Conservation (phyloP, 2,113 vertebrate species). For the Dermatemys mawii region DNA sequence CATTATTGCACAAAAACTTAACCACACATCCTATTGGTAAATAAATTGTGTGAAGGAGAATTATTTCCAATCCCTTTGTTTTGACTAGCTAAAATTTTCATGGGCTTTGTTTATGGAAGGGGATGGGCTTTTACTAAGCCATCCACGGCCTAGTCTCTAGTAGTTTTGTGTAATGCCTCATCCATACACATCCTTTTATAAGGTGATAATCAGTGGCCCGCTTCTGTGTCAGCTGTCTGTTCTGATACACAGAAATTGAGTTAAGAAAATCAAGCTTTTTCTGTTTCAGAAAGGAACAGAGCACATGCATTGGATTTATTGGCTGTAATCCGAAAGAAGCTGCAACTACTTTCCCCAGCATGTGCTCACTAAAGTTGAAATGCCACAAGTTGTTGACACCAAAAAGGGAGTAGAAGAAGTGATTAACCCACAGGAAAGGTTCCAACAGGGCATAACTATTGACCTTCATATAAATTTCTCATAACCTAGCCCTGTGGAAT, state of each 20-base stretch:
- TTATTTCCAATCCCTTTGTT: not conserved
- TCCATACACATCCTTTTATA: not conserved
- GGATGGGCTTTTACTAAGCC: no score
- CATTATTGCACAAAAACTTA: not conserved
- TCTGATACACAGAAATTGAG: not conserved
- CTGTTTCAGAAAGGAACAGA: not conserved
- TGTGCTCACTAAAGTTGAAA: not conserved
- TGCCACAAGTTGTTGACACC: not conserved
- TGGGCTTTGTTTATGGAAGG: not conserved
- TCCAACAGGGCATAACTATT: not conserved
- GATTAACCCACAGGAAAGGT: not conserved
- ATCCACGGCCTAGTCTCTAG: no score
- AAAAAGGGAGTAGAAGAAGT: not conserved
- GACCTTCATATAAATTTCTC: not conserved
- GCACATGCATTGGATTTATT: not conserved
- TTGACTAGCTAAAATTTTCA: not conserved
- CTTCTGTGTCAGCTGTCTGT: not conserved
- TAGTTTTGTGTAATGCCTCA: no score
- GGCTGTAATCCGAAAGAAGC: not conserved
- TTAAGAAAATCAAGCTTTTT: not conserved
- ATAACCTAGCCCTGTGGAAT: not conserved
- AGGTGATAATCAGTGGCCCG: not conserved
- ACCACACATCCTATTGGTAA: no score
- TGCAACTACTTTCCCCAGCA: not conserved
- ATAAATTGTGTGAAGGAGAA: no score